phyloP scores from a whole-genome alignment of 2,797 vertebrate species.

The Pseudotriccus pelzelni region DNA sequence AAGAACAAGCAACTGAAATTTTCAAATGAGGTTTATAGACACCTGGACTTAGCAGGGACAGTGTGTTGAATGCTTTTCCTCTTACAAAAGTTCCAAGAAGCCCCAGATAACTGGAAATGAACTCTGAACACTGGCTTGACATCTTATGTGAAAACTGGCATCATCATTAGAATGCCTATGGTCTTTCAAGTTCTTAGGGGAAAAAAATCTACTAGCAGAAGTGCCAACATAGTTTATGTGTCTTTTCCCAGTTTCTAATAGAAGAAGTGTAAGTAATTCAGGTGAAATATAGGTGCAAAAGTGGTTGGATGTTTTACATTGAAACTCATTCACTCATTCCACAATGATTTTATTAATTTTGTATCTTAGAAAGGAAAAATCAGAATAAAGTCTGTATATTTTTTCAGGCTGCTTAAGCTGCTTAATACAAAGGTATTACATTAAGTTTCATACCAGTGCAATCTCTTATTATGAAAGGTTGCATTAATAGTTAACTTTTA shows the following conservation, averaged over 20 bases:
- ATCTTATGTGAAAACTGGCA: background rate
- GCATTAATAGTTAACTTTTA: background rate
- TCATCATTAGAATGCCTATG: background rate
- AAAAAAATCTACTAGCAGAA: background rate
- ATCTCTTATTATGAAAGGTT: background rate
- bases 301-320: background rate
- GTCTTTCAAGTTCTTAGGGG: background rate
- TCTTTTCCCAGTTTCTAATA: background rate
- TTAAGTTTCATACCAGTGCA: background rate
- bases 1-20: background rate
- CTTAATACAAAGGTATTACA: background rate
- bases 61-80: background rate
- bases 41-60: rapidly evolving
- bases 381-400: background rate
- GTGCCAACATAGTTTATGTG: background rate
- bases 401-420: background rate
- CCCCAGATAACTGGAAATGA: background rate
- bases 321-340: background rate
- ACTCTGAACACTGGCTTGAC: background rate
- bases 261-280: background rate
- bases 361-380: background rate
- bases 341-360: background rate
- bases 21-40: background rate
- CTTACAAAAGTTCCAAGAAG: background rate
- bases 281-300: background rate